phyloP scores from a whole-genome alignment of 2,113 vertebrate species.

The Sinocyclocheilus maitianheensis region DNA sequence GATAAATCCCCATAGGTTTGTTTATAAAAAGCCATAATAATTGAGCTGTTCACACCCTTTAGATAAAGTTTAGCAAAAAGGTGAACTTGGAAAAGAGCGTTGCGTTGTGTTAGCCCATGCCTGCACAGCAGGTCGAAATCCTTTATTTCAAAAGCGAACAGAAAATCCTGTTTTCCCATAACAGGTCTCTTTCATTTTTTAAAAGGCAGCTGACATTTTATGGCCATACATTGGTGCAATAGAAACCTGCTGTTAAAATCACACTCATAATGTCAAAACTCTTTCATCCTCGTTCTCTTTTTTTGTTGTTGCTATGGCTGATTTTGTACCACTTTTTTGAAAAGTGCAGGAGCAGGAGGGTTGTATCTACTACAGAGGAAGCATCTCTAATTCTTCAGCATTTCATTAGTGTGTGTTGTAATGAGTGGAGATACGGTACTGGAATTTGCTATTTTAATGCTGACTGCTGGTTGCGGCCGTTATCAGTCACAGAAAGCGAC shows the following conservation, averaged over 20 bases:
- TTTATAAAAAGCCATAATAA: conserved; percentile 7
- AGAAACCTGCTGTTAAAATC: conserved; percentile 3
- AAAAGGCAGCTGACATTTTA: conserved; percentile 1
- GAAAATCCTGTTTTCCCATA: background rate
- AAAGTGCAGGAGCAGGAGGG: background rate
- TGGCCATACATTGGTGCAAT: background rate
- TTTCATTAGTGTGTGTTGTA: background rate
- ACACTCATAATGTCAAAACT: background rate
- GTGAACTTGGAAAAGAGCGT: background rate
- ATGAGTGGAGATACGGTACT: background rate
- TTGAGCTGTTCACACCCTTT: background rate
- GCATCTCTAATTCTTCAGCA: background rate
- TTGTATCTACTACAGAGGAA: background rate
- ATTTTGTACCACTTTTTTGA: background rate
- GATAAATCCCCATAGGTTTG: background rate
- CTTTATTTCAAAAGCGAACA: background rate
- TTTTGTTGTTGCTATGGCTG: background rate
- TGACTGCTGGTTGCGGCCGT: background rate
- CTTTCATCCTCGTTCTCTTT: background rate
- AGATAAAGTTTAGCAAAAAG: background rate
- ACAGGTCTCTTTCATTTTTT: background rate
- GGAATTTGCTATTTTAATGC: conserved; percentile 5
- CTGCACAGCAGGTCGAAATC: background rate
- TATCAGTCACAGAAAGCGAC: background rate
- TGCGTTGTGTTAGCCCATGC: background rate